Evolutionary conservation across 2,113 vertebrate genomes (phyloP), one percentile per base, ranked within the genome.

Genomic region (Gymnarchus niloticus): DNA sequence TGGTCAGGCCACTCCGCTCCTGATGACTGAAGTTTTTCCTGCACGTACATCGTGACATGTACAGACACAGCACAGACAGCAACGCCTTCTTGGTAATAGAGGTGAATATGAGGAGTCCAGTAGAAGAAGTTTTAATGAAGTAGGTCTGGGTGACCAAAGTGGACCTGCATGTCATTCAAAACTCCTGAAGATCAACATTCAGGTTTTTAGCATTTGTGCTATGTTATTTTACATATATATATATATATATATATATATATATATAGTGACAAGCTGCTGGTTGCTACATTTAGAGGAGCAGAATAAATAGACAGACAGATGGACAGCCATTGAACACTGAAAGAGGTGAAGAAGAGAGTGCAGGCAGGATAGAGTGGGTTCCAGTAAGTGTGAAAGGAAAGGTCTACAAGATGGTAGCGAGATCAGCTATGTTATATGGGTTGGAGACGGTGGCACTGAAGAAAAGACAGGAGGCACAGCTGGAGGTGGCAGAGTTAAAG

Each of bases 41-140:
- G 41, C 41, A 44, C 44, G 17, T 48, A 46, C 76, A 78, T 78
- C 41, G 21, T 10, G 37, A 78, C 41, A 48, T 78, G 17, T 78
- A 19, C 21, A 46, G 41, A 12, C 23, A 78, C 23, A 19, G 37
- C 73, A 78, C 8, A 48, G 76, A 78, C 23, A 44, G 76, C 52
- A 17, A 56, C 81, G 12, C 52, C 52, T 28, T 37, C 54, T 17
- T 37, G 51, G 81, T 23, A 56, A 83, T 56, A n/a, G 56, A 23
- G 54, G 54, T 83, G 28, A 83, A 56, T 44, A 83, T 57, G 17
- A 83, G 44, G 56, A 44, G 41, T 44, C 44, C 41, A 54, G 49
- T 6, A 81, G 49, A 81, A 54, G 33, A 52, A 81, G 19, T 81
- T 52, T 81, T 33, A 81, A 81, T 78, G 76, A 78, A 48, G 76